Percentiles rank a stretch among this genome's conserved stretches.
Evolutionary conservation across 2,797 vertebrate species (phyloP).

Genomic region (Synaphobranchus kaupii): DNA sequence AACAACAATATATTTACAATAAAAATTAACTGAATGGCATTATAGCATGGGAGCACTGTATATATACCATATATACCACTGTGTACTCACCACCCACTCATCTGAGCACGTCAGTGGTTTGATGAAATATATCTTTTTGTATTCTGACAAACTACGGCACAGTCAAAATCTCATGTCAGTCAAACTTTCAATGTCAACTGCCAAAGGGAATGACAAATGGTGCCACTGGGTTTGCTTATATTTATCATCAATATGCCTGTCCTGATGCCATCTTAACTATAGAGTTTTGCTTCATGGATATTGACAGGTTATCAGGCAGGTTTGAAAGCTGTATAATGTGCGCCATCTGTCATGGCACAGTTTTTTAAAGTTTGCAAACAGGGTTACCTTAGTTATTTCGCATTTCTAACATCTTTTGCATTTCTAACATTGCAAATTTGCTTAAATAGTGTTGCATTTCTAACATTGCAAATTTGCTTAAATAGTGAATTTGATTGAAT

Average conservation of each 20-base stretch:
- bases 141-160: slow-evolving; percentile 27
- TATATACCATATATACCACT: neutral
- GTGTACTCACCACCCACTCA: neutral
- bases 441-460: too few relatives aligned
- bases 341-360: slow-evolving; percentile 25
- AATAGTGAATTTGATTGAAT: too few relatives aligned
- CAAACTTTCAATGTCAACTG: slow-evolving; percentile 46
- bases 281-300: slow-evolving; percentile 21
- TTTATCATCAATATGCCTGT: slow-evolving; percentile 23
- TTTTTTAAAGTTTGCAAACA: too few relatives aligned
- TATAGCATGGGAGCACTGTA: neutral
- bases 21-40: too few relatives aligned
- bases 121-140: neutral
- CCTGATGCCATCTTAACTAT: slow-evolving; percentile 23
- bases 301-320: slow-evolving; percentile 1
- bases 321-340: slow-evolving; percentile 16
- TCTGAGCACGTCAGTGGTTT: neutral
- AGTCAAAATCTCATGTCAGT: slow-evolving; percentile 52
- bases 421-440: too few relatives aligned
- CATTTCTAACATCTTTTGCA: too few relatives aligned
- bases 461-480: too few relatives aligned
- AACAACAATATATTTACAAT: too few relatives aligned
- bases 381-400: too few relatives aligned
- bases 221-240: slow-evolving; percentile 41
- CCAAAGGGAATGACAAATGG: slow-evolving; percentile 49